Conservation (phyloP, 2,888 invertebrate genomes). For the Tryphoninae sp. region DNA sequence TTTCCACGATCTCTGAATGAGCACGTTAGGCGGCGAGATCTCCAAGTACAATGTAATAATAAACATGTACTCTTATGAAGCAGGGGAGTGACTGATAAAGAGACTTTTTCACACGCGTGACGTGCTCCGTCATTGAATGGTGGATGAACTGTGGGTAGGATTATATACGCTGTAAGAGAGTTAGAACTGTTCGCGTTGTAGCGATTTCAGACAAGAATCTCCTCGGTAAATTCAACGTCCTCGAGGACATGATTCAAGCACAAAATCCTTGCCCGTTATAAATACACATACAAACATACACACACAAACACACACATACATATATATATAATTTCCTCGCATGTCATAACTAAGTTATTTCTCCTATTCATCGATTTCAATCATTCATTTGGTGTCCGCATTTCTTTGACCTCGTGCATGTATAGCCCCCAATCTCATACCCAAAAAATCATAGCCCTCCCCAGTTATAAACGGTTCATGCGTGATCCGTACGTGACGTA, state of each 20-base stretch:
- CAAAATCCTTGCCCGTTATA: conserved; percentile 56
- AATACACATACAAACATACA: not conserved
- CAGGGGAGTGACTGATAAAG: conserved; percentile 22
- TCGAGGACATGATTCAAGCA: conserved; percentile 54
- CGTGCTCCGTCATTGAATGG: conserved; percentile 50
- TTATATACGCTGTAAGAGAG: conserved; percentile 41
- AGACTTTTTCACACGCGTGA: conserved; percentile 29
- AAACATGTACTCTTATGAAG: not conserved
- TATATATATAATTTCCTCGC: conserved; percentile 18
- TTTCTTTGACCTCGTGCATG: conserved; percentile 56
- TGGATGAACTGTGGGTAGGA: conserved; percentile 35
- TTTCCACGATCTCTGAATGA: conserved; percentile 32
- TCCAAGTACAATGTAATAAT: conserved; percentile 12
- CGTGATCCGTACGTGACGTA: conserved; percentile 39
- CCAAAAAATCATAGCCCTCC: conserved; percentile 35
- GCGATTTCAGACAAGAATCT: conserved; percentile 55
- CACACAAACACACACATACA: too few relatives aligned
- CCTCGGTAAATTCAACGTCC: conserved; percentile 38
- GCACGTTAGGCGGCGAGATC: conserved; percentile 32
- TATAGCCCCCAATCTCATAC: conserved; percentile 51
- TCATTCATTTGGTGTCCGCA: conserved; percentile 49
- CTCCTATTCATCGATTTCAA: conserved; percentile 60
- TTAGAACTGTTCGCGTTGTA: conserved; percentile 54
- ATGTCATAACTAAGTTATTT: conserved; percentile 65
- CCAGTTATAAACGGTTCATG: conserved; percentile 48